Evolutionary conservation across 2,113 vertebrate species (phyloP), one percentile per base, ranked within the genome.

Genomic region (Herpetotheres cachinnans): DNA sequence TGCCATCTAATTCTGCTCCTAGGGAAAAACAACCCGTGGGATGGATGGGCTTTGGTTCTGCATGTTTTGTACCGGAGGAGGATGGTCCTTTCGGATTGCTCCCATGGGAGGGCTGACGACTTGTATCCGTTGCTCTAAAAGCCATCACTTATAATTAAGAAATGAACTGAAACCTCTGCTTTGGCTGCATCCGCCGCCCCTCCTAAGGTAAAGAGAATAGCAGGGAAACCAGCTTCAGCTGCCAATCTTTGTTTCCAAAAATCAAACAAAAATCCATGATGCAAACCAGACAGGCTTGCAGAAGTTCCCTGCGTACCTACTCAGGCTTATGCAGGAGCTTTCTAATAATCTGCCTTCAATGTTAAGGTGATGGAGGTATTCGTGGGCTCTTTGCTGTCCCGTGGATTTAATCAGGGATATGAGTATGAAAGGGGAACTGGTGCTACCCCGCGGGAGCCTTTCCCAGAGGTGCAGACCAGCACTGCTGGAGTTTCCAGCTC

Each of bases 281-380:
- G 62, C 42, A 16, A 4, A 25, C 14, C 54, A 34, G 63, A 1
- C 29, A 16, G 61, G 24, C 19, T 61, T 46, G 38, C 47, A 47
- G 66, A 52, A 59, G 9, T 79, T 76, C 40, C 42, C 56, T 21
- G 0, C 2, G 0, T 34, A 18, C 20, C 36, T 58, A 2, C 47
- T 32, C 5, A 27, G 1, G 32, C 17, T 77, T 8, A 3, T 3
- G 13, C 42, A 38, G 80, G 74, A 69, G 12, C 11, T 44, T 72
- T 59, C 22, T 1, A 8, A 5, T 62, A 19, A 7, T 29, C 42
- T 54, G 3, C 27, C 18, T 34, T 14, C 8, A 0, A 0, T 3
- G 7, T 49, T 29, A 20, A 50, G 36, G 38, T 26, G 74, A 9
- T 49, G 70, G 22, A 71, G 46, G 27, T 1, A 2, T 70, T 54